phyloP scores from a whole-genome alignment of 2,113 vertebrate genomes.

The Hemiscyllium ocellatum region DNA sequence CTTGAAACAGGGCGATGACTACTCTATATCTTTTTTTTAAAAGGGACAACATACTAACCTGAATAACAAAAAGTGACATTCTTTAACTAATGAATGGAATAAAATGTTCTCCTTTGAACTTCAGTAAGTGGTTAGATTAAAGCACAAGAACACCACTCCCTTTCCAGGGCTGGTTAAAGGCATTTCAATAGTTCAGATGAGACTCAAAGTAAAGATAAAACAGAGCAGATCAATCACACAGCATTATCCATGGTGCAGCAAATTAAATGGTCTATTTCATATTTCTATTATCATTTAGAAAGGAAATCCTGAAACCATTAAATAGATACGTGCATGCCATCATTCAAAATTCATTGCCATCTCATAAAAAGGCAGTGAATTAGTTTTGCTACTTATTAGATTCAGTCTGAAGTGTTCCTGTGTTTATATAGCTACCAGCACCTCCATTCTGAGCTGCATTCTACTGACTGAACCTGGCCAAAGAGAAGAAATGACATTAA shows the following conservation, averaged over 20 bases:
- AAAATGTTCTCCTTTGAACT: not conserved
- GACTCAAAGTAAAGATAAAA: not conserved
- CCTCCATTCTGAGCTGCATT: too few species aligned
- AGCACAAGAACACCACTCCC: not conserved
- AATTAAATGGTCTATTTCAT: not conserved
- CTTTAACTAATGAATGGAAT: not conserved
- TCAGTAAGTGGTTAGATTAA: not conserved
- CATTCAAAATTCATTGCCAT: not conserved
- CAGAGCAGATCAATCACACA: not conserved
- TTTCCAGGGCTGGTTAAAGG: not conserved
- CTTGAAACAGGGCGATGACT: not conserved
- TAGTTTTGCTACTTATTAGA: not conserved
- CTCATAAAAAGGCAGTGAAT: not conserved
- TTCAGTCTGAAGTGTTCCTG: not conserved
- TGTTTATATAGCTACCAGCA: not conserved
- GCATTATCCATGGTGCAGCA: not conserved
- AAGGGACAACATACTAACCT: not conserved
- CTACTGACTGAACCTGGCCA: not conserved
- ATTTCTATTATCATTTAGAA: conserved; percentile 15
- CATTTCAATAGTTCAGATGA: not conserved
- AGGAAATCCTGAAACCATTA: not conserved
- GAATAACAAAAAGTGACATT: not conserved
- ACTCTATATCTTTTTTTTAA: not conserved
- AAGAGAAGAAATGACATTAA: not conserved
- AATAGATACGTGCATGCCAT: not conserved